Evolutionary conservation across 2,113 vertebrate genomes (phyloP).

Genomic region (Cettia cetti): DNA sequence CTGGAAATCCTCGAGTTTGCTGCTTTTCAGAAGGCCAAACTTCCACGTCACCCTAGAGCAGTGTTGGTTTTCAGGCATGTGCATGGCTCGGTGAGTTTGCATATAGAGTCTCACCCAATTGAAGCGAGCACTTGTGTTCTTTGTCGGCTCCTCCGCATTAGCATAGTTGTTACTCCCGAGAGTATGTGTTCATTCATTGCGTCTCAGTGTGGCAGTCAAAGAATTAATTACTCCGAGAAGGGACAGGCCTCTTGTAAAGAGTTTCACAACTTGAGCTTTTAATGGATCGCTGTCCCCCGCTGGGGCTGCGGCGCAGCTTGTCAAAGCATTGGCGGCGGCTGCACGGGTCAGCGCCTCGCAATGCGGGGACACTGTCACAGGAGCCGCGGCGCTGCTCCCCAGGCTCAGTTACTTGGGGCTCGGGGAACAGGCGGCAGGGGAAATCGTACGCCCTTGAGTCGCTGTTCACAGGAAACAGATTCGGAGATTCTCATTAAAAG

Average conservation of each 20-base stretch:
- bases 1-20: not conserved
- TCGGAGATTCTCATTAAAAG: not conserved
- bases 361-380: not conserved
- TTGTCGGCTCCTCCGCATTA: not conserved
- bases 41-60: not conserved
- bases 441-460: not conserved
- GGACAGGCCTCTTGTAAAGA: constrained; percentile 57
- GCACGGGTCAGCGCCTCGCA: constrained; percentile 65
- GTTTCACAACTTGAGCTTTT: constrained; percentile 67
- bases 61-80: not conserved
- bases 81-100: not conserved
- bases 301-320: constrained; percentile 60
- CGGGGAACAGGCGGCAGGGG: not conserved
- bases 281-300: constrained; percentile 51
- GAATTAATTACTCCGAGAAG: constrained; percentile 73
- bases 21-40: not conserved
- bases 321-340: constrained; percentile 54
- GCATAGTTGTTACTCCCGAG: constrained; percentile 42
- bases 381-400: not conserved
- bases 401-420: not conserved
- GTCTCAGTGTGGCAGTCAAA: constrained; percentile 59
- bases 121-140: not conserved
- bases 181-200: constrained; percentile 59
- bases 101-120: not conserved
- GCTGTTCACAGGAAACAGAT: not conserved